Evolutionary conservation across 2,888 invertebrate genomes (phyloP).

Genomic region (Merodon equestris): DNA sequence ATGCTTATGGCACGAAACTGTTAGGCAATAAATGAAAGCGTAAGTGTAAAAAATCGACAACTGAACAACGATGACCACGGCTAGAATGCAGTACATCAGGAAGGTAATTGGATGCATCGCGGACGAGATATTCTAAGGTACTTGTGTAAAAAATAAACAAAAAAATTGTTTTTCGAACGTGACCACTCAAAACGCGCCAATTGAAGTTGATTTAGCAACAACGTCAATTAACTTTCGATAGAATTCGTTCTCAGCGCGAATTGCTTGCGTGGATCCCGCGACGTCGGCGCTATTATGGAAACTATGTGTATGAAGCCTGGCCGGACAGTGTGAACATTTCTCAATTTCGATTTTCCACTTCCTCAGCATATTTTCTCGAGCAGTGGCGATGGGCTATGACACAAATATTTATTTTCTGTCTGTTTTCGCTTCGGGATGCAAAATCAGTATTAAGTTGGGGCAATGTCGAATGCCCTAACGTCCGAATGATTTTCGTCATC

Average conservation of each 20-base stretch:
- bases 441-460: too few relatives aligned
- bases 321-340: not conserved
- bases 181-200: slow-evolving; percentile 48
- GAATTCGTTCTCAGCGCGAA: slow-evolving; percentile 5
- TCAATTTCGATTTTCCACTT: slow-evolving; percentile 12
- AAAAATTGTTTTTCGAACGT: slow-evolving; percentile 5
- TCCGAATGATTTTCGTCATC: too few relatives aligned
- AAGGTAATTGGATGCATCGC: slow-evolving; percentile 58
- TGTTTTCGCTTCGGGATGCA: too few relatives aligned
- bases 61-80: slow-evolving; percentile 52
- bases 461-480: too few relatives aligned
- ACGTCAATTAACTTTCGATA: too few relatives aligned
- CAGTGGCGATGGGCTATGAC: too few relatives aligned
- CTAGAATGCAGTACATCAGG: slow-evolving; percentile 57
- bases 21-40: slow-evolving; percentile 52
- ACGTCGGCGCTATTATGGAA: slow-evolving; percentile 10
- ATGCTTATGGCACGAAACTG: slow-evolving; percentile 44
- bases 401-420: too few relatives aligned
- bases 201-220: too few relatives aligned
- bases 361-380: slow-evolving; percentile 39
- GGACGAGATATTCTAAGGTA: not conserved
- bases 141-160: too few relatives aligned
- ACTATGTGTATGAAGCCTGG: slow-evolving; percentile 29
- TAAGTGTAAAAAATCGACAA: slow-evolving; percentile 56
- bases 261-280: slow-evolving; percentile 1